Conservation (phyloP, 2,888 invertebrate species). For the Beris chalybata region DNA sequence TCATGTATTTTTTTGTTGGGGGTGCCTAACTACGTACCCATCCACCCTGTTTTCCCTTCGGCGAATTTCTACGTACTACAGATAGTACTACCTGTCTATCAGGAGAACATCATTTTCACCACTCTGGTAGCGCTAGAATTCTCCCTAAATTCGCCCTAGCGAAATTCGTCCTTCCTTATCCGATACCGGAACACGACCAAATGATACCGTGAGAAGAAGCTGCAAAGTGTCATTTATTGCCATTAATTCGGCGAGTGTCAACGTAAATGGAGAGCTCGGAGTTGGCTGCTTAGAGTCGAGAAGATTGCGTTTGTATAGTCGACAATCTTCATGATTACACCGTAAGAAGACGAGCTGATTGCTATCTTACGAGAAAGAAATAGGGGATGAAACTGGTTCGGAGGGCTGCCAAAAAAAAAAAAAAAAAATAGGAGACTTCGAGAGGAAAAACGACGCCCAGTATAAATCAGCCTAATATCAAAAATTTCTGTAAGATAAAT, state of each 20-base stretch:
- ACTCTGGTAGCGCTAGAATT: no score
- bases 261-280: background rate
- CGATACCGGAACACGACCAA: slow-evolving; percentile 12
- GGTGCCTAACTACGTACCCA: no score
- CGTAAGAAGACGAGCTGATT: slow-evolving; percentile 12
- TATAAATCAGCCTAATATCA: slow-evolving; percentile 6
- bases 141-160: no score
- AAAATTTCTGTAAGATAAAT: slow-evolving; percentile 12
- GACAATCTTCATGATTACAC: slow-evolving; percentile 4
- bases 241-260: slow-evolving; percentile 13
- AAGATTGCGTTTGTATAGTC: background rate
- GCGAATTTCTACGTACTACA: no score
- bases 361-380: slow-evolving; percentile 8
- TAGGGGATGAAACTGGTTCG: background rate
- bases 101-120: no score
- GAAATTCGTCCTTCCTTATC: slow-evolving; percentile 7
- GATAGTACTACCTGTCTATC: no score
- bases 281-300: background rate
- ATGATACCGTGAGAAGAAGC: slow-evolving; percentile 14
- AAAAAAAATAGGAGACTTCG: no score
- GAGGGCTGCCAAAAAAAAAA: background rate
- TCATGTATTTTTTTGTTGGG: background rate
- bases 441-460: no score
- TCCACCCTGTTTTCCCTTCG: no score
- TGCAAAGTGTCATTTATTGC: slow-evolving; percentile 31